A percentile compares a stretch with the other conserved stretches of the same genome.
Conservation (phyloP, 2,888 invertebrate genomes). For the Temnothorax rugatulus region DNA sequence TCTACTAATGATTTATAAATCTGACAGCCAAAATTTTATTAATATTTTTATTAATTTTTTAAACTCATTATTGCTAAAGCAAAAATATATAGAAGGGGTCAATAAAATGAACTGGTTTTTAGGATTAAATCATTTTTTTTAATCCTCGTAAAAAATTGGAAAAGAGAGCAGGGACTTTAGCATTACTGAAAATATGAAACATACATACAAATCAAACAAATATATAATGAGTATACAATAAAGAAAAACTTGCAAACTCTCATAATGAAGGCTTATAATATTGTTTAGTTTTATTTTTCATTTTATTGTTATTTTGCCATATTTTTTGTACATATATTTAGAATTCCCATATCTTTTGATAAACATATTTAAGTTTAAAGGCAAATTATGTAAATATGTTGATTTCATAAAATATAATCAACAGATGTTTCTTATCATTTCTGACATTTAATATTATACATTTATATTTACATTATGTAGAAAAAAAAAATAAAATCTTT, state of each 20-base stretch:
- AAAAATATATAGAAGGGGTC: neutral
- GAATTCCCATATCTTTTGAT: neutral
- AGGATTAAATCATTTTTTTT: neutral
- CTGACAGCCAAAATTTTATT: too few species aligned
- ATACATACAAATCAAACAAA: neutral
- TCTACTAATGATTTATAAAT: too few species aligned
- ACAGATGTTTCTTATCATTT: neutral
- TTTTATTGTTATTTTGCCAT: neutral
- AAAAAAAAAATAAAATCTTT: slow-evolving; percentile 12
- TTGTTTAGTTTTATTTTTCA: neutral
- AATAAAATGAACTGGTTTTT: neutral
- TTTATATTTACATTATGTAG: neutral
- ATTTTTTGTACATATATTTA: neutral
- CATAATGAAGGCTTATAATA: neutral
- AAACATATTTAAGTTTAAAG: slow-evolving; percentile 9
- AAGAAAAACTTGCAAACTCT: neutral
- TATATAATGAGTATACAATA: too few species aligned
- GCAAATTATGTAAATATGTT: neutral
- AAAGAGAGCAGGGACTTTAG: neutral
- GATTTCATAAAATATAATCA: slow-evolving; percentile 11
- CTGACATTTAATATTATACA: neutral
- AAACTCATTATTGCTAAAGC: neutral
- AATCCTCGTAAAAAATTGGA: too few species aligned
- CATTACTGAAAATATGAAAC: neutral
- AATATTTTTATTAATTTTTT: too few species aligned